These are phyloP conservation scores for Calliphora vomitoria DNA, from an alignment of 2,888 invertebrate genomes.

Conservation along the genomic window DNA sequence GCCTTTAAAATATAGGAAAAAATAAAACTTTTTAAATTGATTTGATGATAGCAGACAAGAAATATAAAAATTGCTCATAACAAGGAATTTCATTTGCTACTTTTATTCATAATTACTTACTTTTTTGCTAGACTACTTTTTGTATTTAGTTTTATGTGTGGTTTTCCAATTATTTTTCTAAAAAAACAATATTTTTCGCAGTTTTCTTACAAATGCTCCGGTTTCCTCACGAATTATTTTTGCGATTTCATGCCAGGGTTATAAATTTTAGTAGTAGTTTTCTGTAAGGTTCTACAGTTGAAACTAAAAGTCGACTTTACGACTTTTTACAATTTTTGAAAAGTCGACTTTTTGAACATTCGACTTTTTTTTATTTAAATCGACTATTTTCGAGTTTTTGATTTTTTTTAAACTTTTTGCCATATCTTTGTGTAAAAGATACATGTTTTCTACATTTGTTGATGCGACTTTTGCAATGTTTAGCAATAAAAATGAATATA, in stretches of 20 bases:
- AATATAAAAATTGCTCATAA: not conserved
- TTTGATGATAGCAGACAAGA: not conserved
- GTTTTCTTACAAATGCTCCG: slow-evolving; percentile 50
- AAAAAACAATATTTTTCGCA: slow-evolving; percentile 43
- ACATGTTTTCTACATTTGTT: too few species aligned
- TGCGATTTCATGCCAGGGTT: slow-evolving; percentile 72
- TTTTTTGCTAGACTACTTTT: not conserved
- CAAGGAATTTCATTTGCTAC: slow-evolving; percentile 23
- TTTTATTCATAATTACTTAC: not conserved
- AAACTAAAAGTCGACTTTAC: too few species aligned
- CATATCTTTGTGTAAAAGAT: too few species aligned
- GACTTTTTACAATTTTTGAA: too few species aligned
- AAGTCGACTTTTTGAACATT: too few species aligned
- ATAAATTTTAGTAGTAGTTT: slow-evolving; percentile 13
- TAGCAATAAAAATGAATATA: too few species aligned
- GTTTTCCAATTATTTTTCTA: not conserved
- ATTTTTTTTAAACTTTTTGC: too few species aligned
- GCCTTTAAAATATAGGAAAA: not conserved
- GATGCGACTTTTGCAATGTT: too few species aligned
- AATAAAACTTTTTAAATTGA: not conserved
- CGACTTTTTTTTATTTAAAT: too few species aligned
- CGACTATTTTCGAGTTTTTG: too few species aligned
- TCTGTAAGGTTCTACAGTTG: too few species aligned
- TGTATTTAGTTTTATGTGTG: not conserved
- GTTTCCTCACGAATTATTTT: slow-evolving; percentile 54